Percentiles rank a stretch among this genome's conserved stretches.
phyloP scores from a whole-genome alignment of 2,888 invertebrate genomes.

The Phaonia tiefii region DNA sequence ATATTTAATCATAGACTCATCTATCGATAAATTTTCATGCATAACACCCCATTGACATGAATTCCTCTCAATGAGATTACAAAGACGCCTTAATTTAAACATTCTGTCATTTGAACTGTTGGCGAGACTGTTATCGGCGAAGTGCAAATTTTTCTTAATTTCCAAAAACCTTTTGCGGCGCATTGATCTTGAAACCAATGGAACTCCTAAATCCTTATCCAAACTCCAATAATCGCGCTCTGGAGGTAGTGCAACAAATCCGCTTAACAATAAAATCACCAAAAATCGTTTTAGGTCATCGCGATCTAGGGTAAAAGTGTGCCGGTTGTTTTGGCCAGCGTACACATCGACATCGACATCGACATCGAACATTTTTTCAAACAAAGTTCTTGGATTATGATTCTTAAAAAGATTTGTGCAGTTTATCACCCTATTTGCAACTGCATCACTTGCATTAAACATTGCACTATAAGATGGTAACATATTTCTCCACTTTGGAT shows the following conservation, averaged over 20 bases:
- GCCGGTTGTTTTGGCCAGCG: background rate
- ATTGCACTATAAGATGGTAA: conserved; percentile 6
- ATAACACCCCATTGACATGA: too few relatives aligned
- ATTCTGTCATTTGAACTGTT: too few relatives aligned
- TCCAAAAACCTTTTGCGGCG: background rate
- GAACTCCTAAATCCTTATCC: conserved; percentile 32
- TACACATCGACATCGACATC: background rate
- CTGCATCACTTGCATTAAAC: background rate
- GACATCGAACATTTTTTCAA: background rate
- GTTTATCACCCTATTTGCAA: background rate
- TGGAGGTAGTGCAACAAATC: conserved; percentile 22
- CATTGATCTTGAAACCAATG: conserved; percentile 26
- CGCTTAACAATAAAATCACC: too few relatives aligned
- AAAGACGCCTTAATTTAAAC: too few relatives aligned
- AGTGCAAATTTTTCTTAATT: background rate
- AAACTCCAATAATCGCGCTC: conserved; percentile 34
- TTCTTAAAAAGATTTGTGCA: background rate
- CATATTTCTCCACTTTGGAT: conserved; percentile 15
- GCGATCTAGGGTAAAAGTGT: background rate
- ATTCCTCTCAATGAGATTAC: too few relatives aligned
- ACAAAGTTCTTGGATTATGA: background rate
- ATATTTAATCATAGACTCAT: too few relatives aligned
- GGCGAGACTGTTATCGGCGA: background rate
- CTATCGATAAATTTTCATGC: too few relatives aligned
- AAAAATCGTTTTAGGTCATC: conserved; percentile 20